Evolutionary conservation across 1,140 invertebrate species (phyloP), one percentile per base, ranked within the genome.

Genomic region (Trachymyrmex septentrionalis): DNA sequence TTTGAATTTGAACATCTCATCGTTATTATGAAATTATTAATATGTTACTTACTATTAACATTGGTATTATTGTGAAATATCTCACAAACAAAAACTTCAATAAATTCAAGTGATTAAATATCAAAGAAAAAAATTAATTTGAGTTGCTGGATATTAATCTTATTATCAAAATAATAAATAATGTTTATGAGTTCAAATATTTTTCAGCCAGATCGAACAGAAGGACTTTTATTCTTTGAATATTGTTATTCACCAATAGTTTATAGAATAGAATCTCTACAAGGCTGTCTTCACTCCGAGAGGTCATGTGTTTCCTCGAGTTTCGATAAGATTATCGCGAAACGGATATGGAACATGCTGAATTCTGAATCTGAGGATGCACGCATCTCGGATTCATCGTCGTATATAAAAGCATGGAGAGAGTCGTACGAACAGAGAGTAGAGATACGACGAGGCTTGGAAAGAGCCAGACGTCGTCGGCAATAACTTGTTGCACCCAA

Each of bases 401-500:
- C 48, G 72, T 27, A 72, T 59, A 85, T 57, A 64, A 85, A 85
- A 78, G 82, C 73, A 63, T 19, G 75, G 27, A 85, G 73, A 71
- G 78, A 87, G 21, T 61, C 64, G 78, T 57, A 86, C 44, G 53
- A 55, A 85, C 64, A 69, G 61, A 84, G 57, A 69, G 66, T 69
- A 21, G 30, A 81, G 63, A 44, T 50, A 61, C 38, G 67, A 85
- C 87, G 84, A 73, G 71, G 85, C 81, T 87, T 86, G 87, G 88
- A 92, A 91, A 91, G 82, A 81, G 91, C 81, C 87, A 90, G 89
- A 92, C 91, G 86, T 93, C 89, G 88, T 86, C 77, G 92, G 92
- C 91, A 92, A 93, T 93, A 93, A 93, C 93, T 93, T 93, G 93
- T 93, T 93, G 92, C 93, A 91, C 88, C 92, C 92, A 92, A 93